Evolutionary conservation across 2,113 vertebrate species (phyloP).

Genomic region (Gila orcuttii): DNA sequence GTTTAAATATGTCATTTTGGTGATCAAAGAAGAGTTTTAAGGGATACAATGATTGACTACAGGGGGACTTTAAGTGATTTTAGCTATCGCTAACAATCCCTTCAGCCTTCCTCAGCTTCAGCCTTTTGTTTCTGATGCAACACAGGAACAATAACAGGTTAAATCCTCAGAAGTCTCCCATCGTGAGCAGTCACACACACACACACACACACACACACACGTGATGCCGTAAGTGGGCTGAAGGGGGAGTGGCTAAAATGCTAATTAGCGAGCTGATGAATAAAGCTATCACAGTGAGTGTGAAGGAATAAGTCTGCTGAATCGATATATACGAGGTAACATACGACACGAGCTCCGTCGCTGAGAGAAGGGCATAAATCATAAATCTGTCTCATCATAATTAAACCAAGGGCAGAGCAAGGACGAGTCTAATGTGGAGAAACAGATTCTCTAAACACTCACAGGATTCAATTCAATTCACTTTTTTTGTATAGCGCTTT

Average conservation of each 20-base stretch:
- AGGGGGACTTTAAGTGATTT: too few species aligned
- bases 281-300: not conserved
- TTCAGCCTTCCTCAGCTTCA: not conserved
- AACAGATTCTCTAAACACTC: too few species aligned
- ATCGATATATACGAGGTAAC: conserved; percentile 59
- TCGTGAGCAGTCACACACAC: too few species aligned
- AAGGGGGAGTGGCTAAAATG: not conserved
- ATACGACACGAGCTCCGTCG: conserved; percentile 66
- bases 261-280: conserved; percentile 15
- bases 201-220: too few species aligned
- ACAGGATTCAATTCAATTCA: too few species aligned
- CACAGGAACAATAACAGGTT: conserved; percentile 58
- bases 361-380: conserved; percentile 63
- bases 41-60: too few species aligned
- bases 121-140: conserved; percentile 65
- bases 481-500: too few species aligned
- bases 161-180: conserved; percentile 23
- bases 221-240: not conserved
- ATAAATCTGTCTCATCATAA: conserved; percentile 67
- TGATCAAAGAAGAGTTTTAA: too few species aligned
- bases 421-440: conserved; percentile 42
- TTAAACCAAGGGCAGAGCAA: conserved; percentile 69
- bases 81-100: not conserved
- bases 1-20: too few species aligned
- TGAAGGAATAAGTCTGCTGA: conserved; percentile 10